Evolutionary conservation across 2,888 invertebrate genomes (phyloP), one percentile per base, ranked within the genome.

Genomic region (Perithous albicinctus): DNA sequence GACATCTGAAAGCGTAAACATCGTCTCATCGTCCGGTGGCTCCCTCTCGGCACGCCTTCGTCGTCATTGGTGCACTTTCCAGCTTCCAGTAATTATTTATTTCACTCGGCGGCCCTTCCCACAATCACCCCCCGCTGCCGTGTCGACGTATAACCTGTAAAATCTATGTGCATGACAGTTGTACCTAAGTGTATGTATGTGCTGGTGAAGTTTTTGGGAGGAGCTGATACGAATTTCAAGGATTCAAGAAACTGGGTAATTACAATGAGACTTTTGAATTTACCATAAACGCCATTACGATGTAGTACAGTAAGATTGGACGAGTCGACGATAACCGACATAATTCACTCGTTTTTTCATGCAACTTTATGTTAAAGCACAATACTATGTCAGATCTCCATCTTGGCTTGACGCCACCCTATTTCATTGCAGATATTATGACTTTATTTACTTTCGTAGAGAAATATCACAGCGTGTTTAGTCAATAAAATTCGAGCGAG

Each of bases 161-260:
- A 67, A 51, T 66, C 20, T 67, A 18, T 66, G 18, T 66, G 46
- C 1, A 32, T 32, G 32, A 59, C 63, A 46, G 64, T 64, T 73
- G 32, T 54, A 8, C 54, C 20, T 18, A 38, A 59, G 20, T 32
- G 69, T 61, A 32, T 35, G 43, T 63, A 23, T 51, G 73, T n/a
- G 46, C 66, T 59, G 23, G 70, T 66, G 20, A 35, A 26, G 29
- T 63, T 51, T 67, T 61, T 23, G 63, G 67, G 72, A 76, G 59
- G 76, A 76, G 72, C 48, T 72, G 61, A 59, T 32, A 61, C 35
- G 2, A 26, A 51, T 59, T 76, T 43, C 7, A 66, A 72, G 35
- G 80, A 77, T 77, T 80, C 72, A 35, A 23, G 32, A 77, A 80
- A 77, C 67, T 10, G 12, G 80, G 80, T 80, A 77, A 80, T 72